Conservation (phyloP, 2,888 invertebrate genomes). For the Heliconius charithonia region DNA sequence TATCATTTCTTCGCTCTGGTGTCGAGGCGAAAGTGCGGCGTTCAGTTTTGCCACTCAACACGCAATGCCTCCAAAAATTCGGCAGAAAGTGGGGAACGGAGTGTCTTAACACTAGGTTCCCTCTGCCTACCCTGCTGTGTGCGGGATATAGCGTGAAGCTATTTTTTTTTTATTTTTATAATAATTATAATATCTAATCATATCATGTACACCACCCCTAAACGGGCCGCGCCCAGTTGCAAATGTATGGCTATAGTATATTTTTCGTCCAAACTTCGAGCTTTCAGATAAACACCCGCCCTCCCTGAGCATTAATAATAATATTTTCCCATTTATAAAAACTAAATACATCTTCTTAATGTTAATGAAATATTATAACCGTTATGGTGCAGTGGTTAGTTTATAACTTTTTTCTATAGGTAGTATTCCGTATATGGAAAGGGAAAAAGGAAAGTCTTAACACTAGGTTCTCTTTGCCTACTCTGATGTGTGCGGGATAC, state of each 20-base stretch:
- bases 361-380: not conserved
- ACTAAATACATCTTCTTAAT: slow-evolving; percentile 29
- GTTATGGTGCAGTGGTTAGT: not conserved
- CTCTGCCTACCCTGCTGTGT: too few relatives aligned
- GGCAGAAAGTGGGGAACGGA: too few relatives aligned
- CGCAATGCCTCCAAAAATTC: too few relatives aligned
- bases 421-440: not conserved
- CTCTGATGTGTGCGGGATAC: too few relatives aligned
- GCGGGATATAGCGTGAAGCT: too few relatives aligned
- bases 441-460: too few relatives aligned
- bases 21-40: too few relatives aligned
- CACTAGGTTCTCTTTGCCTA: too few relatives aligned
- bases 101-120: too few relatives aligned
- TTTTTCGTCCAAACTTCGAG: slow-evolving; percentile 78
- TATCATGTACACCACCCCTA: slow-evolving; percentile 53
- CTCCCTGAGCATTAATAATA: slow-evolving; percentile 46
- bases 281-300: slow-evolving; percentile 70
- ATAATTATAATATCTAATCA: not conserved
- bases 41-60: too few relatives aligned
- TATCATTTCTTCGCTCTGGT: too few relatives aligned
- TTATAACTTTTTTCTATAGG: not conserved
- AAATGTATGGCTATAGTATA: slow-evolving; percentile 68
- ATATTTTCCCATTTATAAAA: slow-evolving; percentile 46
- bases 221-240: slow-evolving; percentile 57
- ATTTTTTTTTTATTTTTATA: too few relatives aligned